phyloP scores from a whole-genome alignment of 2,113 vertebrate species.

The Psettodes erumei region DNA sequence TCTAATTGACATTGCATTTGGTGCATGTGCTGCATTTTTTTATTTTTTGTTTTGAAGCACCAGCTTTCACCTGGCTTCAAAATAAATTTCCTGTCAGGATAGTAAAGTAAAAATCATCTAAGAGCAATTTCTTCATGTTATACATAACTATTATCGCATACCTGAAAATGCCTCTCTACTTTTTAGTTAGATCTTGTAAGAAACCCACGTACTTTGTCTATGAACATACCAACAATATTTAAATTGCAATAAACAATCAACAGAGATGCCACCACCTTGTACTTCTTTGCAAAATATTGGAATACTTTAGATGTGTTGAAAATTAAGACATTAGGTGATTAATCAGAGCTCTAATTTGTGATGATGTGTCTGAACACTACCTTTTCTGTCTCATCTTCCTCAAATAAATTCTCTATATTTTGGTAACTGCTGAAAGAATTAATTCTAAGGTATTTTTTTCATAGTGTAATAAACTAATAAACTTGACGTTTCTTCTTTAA shows the following conservation, averaged over 20 bases:
- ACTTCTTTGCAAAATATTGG: background rate
- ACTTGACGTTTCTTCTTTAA: background rate
- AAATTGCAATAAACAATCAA: background rate
- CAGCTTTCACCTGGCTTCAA: background rate
- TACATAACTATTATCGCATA: too few relatives aligned
- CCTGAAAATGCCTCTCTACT: background rate
- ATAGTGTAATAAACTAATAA: background rate
- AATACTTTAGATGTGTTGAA: background rate
- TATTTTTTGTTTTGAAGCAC: background rate
- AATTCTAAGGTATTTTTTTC: background rate
- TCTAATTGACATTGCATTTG: background rate
- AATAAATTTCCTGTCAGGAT: background rate
- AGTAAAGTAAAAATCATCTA: too few relatives aligned
- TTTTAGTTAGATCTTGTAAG: background rate
- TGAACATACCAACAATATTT: slow-evolving; percentile 4
- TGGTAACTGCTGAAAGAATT: background rate
- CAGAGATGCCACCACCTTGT: background rate
- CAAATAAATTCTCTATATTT: background rate
- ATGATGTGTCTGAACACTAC: background rate
- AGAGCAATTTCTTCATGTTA: too few relatives aligned
- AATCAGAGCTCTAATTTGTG: background rate
- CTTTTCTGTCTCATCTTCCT: background rate
- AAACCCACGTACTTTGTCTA: too few relatives aligned
- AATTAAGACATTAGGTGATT: background rate
- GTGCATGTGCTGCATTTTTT: slow-evolving; percentile 5